phyloP scores from a whole-genome alignment of 2,888 invertebrate genomes.

The Chaetogeoica ovagalla region DNA sequence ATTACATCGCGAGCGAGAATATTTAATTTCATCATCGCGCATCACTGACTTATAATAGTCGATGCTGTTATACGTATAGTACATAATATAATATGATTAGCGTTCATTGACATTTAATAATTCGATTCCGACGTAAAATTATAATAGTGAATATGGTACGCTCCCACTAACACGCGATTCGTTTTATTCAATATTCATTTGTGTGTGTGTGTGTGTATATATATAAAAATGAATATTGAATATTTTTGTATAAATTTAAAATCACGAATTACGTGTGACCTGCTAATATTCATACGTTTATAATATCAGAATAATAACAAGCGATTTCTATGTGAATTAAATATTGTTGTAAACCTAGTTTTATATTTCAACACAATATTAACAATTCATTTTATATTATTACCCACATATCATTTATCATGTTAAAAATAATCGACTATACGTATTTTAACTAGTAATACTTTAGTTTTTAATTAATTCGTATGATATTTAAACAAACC shows the following conservation, averaged over 20 bases:
- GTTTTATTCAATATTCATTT: constrained; percentile 18
- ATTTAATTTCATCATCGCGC: constrained; percentile 20
- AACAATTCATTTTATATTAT: too few species aligned
- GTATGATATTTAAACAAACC: background rate
- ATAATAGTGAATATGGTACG: background rate
- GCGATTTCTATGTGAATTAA: too few species aligned
- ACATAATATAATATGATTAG: background rate
- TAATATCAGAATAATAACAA: too few species aligned
- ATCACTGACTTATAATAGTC: constrained; percentile 4
- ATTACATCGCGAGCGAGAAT: constrained; percentile 11
- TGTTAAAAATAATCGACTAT: too few species aligned
- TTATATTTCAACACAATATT: too few species aligned
- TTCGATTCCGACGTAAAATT: constrained; percentile 23
- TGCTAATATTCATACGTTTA: background rate
- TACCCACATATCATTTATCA: too few species aligned
- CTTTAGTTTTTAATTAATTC: too few species aligned
- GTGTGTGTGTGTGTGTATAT: too few species aligned
- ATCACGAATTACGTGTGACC: background rate
- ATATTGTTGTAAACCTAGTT: too few species aligned
- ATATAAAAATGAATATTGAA: too few species aligned
- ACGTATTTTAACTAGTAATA: too few species aligned
- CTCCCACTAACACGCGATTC: constrained; percentile 6
- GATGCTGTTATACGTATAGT: background rate
- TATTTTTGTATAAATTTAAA: too few species aligned
- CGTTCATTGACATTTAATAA: constrained; percentile 26